Percentiles rank a stretch among this genome's conserved stretches.
phyloP scores from a whole-genome alignment of 2,797 vertebrate genomes.

The Pseudochirops corinnae region DNA sequence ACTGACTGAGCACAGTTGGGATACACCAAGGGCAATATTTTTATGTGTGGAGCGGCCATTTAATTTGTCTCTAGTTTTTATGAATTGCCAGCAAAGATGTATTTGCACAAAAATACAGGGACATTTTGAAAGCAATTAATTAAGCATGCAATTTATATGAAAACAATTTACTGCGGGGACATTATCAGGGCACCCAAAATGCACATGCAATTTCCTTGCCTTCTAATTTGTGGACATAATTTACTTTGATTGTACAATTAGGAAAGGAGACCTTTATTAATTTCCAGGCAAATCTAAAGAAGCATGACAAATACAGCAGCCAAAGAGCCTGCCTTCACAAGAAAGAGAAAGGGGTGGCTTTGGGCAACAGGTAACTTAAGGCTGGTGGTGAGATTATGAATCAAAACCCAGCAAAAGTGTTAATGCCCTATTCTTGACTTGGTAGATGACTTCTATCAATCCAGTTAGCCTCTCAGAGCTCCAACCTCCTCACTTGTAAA shows the following conservation, averaged over 20 bases:
- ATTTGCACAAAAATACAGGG: slow-evolving; percentile 80
- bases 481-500: slow-evolving; percentile 39
- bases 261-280: slow-evolving; percentile 85
- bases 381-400: slow-evolving; percentile 15
- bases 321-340: slow-evolving; percentile 71
- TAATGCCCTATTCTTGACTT: slow-evolving; percentile 29
- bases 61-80: slow-evolving; percentile 81
- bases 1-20: slow-evolving; percentile 71
- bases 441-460: background rate
- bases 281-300: slow-evolving; percentile 78
- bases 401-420: slow-evolving; percentile 23
- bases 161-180: slow-evolving; percentile 81
- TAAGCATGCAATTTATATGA: slow-evolving; percentile 84
- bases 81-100: slow-evolving; percentile 69
- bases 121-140: slow-evolving; percentile 82
- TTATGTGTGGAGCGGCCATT: slow-evolving; percentile 73
- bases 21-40: slow-evolving; percentile 70
- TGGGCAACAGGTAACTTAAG: slow-evolving; percentile 32
- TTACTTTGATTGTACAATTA: slow-evolving; percentile 87
- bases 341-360: slow-evolving; percentile 62
- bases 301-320: slow-evolving; percentile 80
- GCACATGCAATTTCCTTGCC: slow-evolving; percentile 78
- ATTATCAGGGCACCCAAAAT: slow-evolving; percentile 83
- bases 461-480: slow-evolving; percentile 10
- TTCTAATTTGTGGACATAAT: slow-evolving; percentile 83